Conservation (phyloP, 2,888 invertebrate species). For the Eurytoma adleriae region DNA sequence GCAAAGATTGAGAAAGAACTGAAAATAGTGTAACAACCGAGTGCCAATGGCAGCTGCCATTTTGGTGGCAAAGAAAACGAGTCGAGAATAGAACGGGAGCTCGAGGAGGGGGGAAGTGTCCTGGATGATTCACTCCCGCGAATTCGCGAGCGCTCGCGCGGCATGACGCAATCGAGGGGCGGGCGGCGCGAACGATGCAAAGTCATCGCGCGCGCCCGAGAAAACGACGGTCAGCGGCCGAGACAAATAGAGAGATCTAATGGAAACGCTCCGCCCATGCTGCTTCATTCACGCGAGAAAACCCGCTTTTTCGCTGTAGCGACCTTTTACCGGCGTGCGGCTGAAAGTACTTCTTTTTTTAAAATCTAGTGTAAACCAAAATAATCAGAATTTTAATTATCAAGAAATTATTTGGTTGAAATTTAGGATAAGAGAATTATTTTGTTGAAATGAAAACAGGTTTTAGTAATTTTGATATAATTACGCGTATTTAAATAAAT, state of each 20-base stretch:
- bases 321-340: no score
- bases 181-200: conserved; percentile 28
- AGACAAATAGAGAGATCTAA: conserved; percentile 47
- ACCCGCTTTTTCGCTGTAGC: no score
- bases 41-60: background rate
- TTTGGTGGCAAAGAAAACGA: background rate
- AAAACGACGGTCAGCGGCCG: background rate
- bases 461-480: no score
- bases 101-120: background rate
- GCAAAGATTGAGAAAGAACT: no score
- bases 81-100: background rate
- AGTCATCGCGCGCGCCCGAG: conserved; percentile 22
- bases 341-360: no score
- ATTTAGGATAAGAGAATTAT: no score
- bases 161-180: conserved; percentile 48
- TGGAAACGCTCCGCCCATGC: conserved; percentile 41
- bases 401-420: no score
- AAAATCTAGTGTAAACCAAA: no score
- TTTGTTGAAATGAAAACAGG: no score
- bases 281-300: background rate
- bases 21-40: no score
- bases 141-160: background rate
- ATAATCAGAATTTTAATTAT: no score
- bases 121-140: conserved; percentile 36
- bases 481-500: no score